A percentile compares a stretch with the other conserved stretches of the same genome.
Evolutionary conservation across 2,113 vertebrate genomes (phyloP).

Genomic region (Nothobranchius furzeri): DNA sequence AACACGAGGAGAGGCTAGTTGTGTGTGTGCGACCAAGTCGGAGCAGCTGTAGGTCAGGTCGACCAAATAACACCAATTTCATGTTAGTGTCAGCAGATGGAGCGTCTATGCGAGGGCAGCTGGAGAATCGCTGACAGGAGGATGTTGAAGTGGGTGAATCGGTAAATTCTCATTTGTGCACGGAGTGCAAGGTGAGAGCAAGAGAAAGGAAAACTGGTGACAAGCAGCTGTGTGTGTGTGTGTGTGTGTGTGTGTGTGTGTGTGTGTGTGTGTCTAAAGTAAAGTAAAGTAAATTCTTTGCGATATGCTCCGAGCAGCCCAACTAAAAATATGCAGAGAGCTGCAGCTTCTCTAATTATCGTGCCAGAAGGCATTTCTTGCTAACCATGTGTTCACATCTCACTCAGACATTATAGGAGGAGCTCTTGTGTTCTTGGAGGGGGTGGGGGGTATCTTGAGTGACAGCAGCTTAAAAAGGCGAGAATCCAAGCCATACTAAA

Average conservation of each 20-base stretch:
- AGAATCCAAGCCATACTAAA: conserved; percentile 7
- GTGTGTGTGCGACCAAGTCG: conserved; percentile 4
- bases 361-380: conserved; percentile 42
- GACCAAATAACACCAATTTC: conserved; percentile 50
- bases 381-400: conserved; percentile 37
- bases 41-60: conserved; percentile 37
- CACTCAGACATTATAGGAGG: conserved; percentile 15
- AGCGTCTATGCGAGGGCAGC: conserved; percentile 26
- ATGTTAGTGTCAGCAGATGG: conserved; percentile 58
- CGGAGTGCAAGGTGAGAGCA: background rate
- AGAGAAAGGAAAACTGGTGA: background rate
- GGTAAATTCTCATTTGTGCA: conserved; percentile 2
- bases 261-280: background rate
- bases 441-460: conserved; percentile 48
- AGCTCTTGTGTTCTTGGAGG: conserved; percentile 38
- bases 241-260: too few species aligned
- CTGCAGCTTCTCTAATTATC: conserved; percentile 58
- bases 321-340: conserved; percentile 55
- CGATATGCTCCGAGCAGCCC: conserved; percentile 30
- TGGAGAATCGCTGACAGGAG: conserved; percentile 57
- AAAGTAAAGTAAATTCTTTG: conserved; percentile 50
- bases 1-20: conserved; percentile 18
- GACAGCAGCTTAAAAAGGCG: conserved; percentile 32
- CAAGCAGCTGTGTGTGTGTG: conserved; percentile 17
- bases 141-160: conserved; percentile 3